A percentile compares a stretch with the other conserved stretches of the same genome.
Conservation (phyloP, 1,140 invertebrate genomes). For the Pseudachorutes palmiensis region DNA sequence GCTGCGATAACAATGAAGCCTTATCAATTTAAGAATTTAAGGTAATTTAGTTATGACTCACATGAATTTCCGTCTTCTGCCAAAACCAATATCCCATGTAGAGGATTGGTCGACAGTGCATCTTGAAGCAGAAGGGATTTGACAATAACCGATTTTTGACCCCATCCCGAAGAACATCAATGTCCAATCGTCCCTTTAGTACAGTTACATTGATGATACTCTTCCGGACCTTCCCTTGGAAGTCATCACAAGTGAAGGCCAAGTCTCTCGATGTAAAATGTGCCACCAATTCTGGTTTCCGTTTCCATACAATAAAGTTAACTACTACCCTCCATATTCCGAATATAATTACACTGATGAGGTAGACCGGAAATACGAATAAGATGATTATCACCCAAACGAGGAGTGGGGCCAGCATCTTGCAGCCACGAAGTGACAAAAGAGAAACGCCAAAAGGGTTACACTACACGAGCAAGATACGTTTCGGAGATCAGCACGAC, state of each 20-base stretch:
- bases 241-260: conserved; percentile 33
- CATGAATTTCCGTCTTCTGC: conserved; percentile 27
- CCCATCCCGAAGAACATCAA: conserved; percentile 15
- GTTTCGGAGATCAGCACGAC: background rate
- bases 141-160: conserved; percentile 25
- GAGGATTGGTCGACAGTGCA: conserved; percentile 25
- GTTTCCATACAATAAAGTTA: conserved; percentile 21
- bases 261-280: conserved; percentile 32
- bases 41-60: conserved; percentile 10
- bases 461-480: background rate
- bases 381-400: conserved; percentile 35
- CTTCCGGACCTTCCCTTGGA: conserved; percentile 30
- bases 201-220: conserved; percentile 28
- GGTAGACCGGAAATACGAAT: conserved; percentile 26
- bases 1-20: too few relatives aligned
- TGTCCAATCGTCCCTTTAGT: conserved; percentile 16
- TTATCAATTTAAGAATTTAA: background rate
- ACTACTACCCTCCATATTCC: conserved; percentile 28
- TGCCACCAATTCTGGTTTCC: conserved; percentile 20
- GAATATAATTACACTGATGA: conserved; percentile 21
- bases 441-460: background rate
- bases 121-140: conserved; percentile 25
- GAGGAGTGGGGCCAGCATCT: conserved; percentile 23
- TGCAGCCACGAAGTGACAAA: too few relatives aligned
- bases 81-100: conserved; percentile 37